Percentiles rank a stretch among this genome's conserved stretches.
These are phyloP conservation scores for Scaptodrosophila latifasciaeformis DNA, from an alignment of 2,888 invertebrate genomes.

Conservation along the genomic window DNA sequence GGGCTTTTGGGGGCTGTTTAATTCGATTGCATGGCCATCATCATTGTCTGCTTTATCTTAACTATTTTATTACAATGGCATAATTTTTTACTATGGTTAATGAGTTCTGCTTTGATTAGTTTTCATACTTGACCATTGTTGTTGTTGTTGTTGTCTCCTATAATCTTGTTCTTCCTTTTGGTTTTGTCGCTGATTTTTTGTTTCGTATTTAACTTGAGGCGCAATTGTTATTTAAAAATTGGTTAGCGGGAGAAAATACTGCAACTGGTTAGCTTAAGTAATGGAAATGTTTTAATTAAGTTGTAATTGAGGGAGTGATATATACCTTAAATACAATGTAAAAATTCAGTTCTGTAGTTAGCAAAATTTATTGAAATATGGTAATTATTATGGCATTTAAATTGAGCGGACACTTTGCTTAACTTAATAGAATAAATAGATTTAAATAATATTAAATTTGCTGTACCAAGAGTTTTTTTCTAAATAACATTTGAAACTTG, in stretches of 20 bases:
- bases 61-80: conserved; percentile 65
- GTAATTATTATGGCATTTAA: too few species aligned
- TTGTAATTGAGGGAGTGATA: too few species aligned
- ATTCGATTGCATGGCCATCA: conserved; percentile 52
- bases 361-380: too few species aligned
- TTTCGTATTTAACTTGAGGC: too few species aligned
- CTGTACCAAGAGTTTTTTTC: background rate
- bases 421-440: too few species aligned
- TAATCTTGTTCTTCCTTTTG: conserved; percentile 1
- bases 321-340: too few species aligned
- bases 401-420: too few species aligned
- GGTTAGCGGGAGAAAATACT: too few species aligned
- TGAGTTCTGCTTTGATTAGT: conserved; percentile 66
- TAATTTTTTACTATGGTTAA: conserved; percentile 65
- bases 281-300: background rate
- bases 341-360: too few species aligned
- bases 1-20: conserved; percentile 59
- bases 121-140: conserved; percentile 28
- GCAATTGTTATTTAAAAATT: too few species aligned
- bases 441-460: background rate
- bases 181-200: too few species aligned
- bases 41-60: conserved; percentile 43
- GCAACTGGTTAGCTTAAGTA: background rate
- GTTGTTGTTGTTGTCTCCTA: conserved; percentile 1
- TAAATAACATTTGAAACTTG: background rate